Conservation (phyloP, 2,113 vertebrate genomes). For the Gadus chalcogrammus region DNA sequence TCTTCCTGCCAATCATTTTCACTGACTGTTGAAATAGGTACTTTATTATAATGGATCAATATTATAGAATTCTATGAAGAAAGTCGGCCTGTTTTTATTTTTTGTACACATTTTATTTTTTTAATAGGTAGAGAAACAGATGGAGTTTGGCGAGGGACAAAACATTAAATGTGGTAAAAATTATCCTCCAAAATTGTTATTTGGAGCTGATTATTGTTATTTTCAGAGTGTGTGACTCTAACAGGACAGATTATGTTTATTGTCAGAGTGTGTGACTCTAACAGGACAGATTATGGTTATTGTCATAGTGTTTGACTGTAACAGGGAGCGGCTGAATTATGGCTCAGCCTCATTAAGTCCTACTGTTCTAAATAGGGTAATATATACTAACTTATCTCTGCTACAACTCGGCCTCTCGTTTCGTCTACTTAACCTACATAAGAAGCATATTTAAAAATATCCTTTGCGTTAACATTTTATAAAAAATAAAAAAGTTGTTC, state of each 20-base stretch:
- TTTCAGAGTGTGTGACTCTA: conserved; percentile 63
- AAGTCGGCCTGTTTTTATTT: conserved; percentile 49
- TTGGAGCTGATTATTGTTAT: conserved; percentile 73
- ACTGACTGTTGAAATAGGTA: conserved; percentile 39
- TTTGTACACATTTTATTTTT: background rate
- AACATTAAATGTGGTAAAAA: conserved; percentile 57
- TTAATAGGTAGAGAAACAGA: conserved; percentile 52
- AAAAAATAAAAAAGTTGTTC: too few relatives aligned
- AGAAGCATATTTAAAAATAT: too few relatives aligned
- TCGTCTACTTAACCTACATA: too few relatives aligned
- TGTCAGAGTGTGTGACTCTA: conserved; percentile 64
- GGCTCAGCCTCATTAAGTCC: too few relatives aligned
- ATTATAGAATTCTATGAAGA: conserved; percentile 25
- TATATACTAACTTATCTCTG: too few relatives aligned
- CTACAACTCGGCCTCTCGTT: too few relatives aligned
- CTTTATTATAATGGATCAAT: conserved; percentile 55
- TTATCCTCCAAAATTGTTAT: conserved; percentile 71
- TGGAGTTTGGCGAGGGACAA: conserved; percentile 52
- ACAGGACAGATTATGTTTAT: conserved; percentile 65
- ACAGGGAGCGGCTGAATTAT: too few relatives aligned
- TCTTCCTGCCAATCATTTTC: conserved; percentile 56
- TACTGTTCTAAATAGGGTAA: too few relatives aligned
- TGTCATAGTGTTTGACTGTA: conserved; percentile 50
- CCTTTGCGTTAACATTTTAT: too few relatives aligned
- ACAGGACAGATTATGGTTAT: conserved; percentile 65